phyloP scores from a whole-genome alignment of 1,140 invertebrate genomes.

The Diachasma alloeum region DNA sequence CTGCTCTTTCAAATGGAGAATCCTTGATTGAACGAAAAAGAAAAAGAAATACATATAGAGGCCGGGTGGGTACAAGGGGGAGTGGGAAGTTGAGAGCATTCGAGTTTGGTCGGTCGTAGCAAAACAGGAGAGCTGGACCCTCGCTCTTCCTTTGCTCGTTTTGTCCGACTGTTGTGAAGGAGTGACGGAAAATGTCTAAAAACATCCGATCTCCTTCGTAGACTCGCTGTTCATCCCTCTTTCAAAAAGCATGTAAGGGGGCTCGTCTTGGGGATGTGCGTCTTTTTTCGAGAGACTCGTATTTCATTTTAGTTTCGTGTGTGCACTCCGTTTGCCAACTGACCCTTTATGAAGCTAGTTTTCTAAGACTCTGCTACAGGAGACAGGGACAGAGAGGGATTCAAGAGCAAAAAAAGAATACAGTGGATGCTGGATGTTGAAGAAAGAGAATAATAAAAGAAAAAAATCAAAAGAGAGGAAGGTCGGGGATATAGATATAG shows the following conservation, averaged over 20 bases:
- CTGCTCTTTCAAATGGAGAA: not conserved
- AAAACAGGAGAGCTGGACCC: not conserved
- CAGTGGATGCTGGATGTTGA: not conserved
- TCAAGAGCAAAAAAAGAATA: not conserved
- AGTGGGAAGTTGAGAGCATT: not conserved
- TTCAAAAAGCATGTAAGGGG: not conserved
- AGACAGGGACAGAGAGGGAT: not conserved
- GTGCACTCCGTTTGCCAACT: not conserved
- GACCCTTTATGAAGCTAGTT: slow-evolving; percentile 12
- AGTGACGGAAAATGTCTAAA: slow-evolving; percentile 7
- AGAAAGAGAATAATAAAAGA: not conserved
- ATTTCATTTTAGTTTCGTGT: slow-evolving; percentile 3
- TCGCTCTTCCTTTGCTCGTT: not conserved
- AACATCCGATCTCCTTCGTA: slow-evolving; percentile 9
- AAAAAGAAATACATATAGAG: not conserved
- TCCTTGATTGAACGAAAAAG: not conserved
- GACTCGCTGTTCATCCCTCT: not conserved
- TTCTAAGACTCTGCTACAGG: not conserved
- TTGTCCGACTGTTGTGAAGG: slow-evolving; percentile 11
- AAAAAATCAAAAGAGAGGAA: not conserved
- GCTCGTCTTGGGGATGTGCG: not conserved
- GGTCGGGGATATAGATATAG: not conserved
- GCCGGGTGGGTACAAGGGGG: not conserved
- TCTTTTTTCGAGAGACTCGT: not conserved
- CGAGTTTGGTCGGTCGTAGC: not conserved